These are phyloP conservation scores for Danio choprae DNA, from an alignment of 2,797 vertebrate genomes.

Conservation along the genomic window DNA sequence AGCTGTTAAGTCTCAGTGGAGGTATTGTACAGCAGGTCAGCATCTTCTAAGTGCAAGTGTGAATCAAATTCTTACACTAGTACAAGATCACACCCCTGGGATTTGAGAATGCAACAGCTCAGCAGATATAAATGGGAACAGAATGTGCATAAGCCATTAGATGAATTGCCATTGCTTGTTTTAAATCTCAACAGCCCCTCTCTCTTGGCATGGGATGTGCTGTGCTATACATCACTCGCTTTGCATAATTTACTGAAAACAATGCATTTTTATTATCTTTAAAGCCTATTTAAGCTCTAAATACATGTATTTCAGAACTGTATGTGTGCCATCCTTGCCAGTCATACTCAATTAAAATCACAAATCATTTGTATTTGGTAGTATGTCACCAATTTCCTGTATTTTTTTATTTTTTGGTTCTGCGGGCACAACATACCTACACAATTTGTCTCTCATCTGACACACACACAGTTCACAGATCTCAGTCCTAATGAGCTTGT, in stretches of 20 bases:
- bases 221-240: neutral
- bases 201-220: neutral
- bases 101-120: slow-evolving; percentile 46
- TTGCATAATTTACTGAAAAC: slow-evolving; percentile 22
- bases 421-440: neutral
- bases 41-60: slow-evolving; percentile 41
- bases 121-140: slow-evolving; percentile 49
- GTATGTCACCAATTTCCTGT: neutral
- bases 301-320: neutral
- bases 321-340: neutral
- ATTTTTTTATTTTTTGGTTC: neutral
- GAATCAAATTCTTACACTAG: slow-evolving; percentile 45
- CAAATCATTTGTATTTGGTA: neutral
- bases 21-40: slow-evolving; percentile 39
- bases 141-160: slow-evolving; percentile 38
- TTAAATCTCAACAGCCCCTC: slow-evolving; percentile 33
- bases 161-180: slow-evolving; percentile 39
- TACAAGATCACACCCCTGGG: slow-evolving; percentile 40
- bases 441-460: slow-evolving; percentile 4
- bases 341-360: neutral
- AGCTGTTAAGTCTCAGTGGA: slow-evolving; percentile 35
- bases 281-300: neutral
- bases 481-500: neutral
- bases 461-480: neutral
- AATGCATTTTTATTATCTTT: neutral